Conservation (phyloP, 2,888 invertebrate genomes). For the Eurytoma adleriae region DNA sequence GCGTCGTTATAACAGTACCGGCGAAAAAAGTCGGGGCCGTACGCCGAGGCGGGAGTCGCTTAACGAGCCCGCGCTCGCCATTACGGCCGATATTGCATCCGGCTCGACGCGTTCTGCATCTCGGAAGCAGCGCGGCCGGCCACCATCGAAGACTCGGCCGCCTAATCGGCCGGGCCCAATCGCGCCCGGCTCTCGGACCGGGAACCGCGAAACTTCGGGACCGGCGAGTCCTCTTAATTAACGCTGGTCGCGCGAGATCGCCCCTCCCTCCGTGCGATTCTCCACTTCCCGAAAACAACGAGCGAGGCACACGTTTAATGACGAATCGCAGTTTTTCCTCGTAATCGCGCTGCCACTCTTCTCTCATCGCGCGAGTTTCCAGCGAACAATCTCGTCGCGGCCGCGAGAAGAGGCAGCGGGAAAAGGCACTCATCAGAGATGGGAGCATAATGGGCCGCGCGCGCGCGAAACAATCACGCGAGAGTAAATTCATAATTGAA, state of each 20-base stretch:
- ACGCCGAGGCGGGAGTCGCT: too few species aligned
- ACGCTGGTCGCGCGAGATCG: too few species aligned
- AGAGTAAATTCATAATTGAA: slow-evolving; percentile 46
- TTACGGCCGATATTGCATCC: slow-evolving; percentile 15
- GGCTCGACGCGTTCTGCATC: slow-evolving; percentile 21
- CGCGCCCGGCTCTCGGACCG: not conserved
- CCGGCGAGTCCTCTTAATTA: slow-evolving; percentile 4
- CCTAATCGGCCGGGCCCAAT: slow-evolving; percentile 37
- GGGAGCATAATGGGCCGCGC: not conserved
- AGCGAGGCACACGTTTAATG: too few species aligned
- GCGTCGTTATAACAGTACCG: too few species aligned
- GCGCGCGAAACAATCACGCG: slow-evolving; percentile 25
- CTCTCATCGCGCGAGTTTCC: too few species aligned
- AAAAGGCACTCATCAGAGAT: not conserved
- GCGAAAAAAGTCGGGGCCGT: too few species aligned
- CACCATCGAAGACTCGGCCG: slow-evolving; percentile 30
- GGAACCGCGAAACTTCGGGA: slow-evolving; percentile 2
- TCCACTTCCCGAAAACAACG: not conserved
- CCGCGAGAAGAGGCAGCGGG: too few species aligned
- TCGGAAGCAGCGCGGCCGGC: slow-evolving; percentile 7
- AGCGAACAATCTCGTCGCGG: too few species aligned
- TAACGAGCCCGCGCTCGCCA: not conserved
- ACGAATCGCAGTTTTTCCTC: too few species aligned
- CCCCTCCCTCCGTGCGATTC: too few species aligned
- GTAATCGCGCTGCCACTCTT: too few species aligned